Conservation (phyloP, 2,113 vertebrate genomes). For the Urocynchramus pylzowi region DNA sequence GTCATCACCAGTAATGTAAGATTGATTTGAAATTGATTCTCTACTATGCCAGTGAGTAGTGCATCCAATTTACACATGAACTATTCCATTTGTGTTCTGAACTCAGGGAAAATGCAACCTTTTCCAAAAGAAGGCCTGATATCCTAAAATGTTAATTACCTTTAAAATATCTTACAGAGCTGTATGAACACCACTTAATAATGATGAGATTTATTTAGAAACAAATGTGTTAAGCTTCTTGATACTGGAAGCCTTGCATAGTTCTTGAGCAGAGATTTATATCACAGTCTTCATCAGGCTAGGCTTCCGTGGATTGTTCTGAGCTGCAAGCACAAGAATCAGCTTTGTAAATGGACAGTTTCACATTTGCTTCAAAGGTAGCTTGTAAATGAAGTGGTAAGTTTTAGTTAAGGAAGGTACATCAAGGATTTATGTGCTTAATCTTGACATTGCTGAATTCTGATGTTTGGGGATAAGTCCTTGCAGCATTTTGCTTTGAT, state of each 20-base stretch:
- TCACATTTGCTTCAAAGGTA: not conserved
- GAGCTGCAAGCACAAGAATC: not conserved
- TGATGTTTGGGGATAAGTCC: not conserved
- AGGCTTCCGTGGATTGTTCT: not conserved
- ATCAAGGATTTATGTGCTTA: not conserved
- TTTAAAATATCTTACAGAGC: not conserved
- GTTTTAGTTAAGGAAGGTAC: not conserved
- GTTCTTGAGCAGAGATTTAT: not conserved
- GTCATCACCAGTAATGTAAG: not conserved
- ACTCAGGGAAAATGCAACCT: not conserved
- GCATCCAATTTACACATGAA: not conserved
- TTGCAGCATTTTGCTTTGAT: not conserved
- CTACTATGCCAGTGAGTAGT: not conserved
- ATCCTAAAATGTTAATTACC: not conserved
- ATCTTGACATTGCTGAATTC: not conserved
- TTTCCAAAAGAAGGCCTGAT: not conserved
- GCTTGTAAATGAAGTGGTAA: not conserved
- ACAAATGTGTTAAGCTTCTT: not conserved
- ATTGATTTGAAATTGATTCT: not conserved
- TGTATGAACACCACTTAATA: not conserved
- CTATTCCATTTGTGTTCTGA: not conserved
- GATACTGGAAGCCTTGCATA: not conserved
- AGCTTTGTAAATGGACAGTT: not conserved
- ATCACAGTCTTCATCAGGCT: not conserved
- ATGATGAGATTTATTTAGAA: constrained; percentile 9